A percentile compares a stretch with the other conserved stretches of the same genome.
These are phyloP conservation scores for Crocuta crocuta DNA, from an alignment of 2,113 vertebrate genomes.

Conservation along the genomic window DNA sequence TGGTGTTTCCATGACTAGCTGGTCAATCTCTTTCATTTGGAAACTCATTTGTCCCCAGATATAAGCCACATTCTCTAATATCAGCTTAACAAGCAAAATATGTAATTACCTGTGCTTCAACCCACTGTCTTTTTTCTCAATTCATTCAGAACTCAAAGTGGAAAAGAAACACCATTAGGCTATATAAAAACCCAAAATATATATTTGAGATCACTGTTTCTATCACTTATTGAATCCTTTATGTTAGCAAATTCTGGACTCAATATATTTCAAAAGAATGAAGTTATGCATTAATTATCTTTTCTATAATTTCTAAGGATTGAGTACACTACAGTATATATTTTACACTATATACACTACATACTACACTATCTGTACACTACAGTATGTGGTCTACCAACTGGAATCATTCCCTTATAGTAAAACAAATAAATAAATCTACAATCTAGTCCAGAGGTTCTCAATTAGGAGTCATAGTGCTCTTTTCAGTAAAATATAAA, in stretches of 20 bases:
- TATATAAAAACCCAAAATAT: not conserved
- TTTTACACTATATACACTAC: not conserved
- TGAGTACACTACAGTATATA: not conserved
- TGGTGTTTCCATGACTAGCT: not conserved
- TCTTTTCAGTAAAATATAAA: not conserved
- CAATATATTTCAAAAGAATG: not conserved
- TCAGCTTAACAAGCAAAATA: not conserved
- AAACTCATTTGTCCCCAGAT: not conserved
- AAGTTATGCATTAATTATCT: not conserved
- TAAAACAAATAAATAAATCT: conserved; percentile 12
- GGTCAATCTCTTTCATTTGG: not conserved
- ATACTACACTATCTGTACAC: not conserved
- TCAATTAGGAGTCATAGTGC: not conserved
- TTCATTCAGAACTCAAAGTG: not conserved
- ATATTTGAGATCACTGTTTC: not conserved
- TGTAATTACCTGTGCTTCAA: not conserved
- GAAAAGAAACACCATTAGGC: not conserved
- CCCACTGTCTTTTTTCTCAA: not conserved
- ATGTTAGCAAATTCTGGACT: not conserved
- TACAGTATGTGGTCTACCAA: not conserved
- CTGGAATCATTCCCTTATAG: not conserved
- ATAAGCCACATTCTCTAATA: not conserved
- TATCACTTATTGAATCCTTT: not conserved
- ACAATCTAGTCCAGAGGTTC: not conserved
- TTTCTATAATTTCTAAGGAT: not conserved